Percentiles rank a stretch among this genome's conserved stretches.
These are phyloP conservation scores for Dynastes grantii DNA, from an alignment of 2,888 invertebrate species.

Conservation along the genomic window DNA sequence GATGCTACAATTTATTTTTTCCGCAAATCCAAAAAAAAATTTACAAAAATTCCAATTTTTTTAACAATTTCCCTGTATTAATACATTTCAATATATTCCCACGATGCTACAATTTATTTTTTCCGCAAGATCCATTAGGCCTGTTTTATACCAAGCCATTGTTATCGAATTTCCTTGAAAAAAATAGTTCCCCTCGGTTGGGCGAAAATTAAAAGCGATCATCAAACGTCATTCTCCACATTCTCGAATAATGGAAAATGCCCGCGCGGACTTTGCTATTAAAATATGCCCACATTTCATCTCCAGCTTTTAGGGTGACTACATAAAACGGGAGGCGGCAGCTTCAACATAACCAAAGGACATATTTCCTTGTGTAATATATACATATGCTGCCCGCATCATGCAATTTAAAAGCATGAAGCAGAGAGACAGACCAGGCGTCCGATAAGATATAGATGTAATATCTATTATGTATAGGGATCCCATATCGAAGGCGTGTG, in stretches of 20 bases:
- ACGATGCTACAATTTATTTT: background rate
- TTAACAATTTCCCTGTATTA: no score
- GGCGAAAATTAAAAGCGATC: constrained; percentile 41
- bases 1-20: background rate
- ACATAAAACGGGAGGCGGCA: constrained; percentile 29
- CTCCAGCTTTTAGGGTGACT: constrained; percentile 36
- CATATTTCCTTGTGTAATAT: constrained; percentile 28
- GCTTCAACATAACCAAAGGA: constrained; percentile 16
- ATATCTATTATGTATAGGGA: constrained; percentile 37
- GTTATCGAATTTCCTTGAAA: constrained; percentile 34
- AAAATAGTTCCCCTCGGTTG: constrained; percentile 17
- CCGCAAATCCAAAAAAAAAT: background rate
- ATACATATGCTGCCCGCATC: constrained; percentile 43
- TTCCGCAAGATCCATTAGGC: background rate
- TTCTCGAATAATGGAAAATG: constrained; percentile 44
- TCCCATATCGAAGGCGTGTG: constrained; percentile 21
- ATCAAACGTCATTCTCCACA: constrained; percentile 21
- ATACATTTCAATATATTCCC: background rate
- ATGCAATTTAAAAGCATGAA: constrained; percentile 39
- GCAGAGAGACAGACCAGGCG: constrained; percentile 6
- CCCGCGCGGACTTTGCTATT: background rate
- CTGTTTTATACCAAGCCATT: constrained; percentile 26
- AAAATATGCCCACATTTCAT: constrained; percentile 45
- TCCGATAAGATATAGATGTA: constrained; percentile 36
- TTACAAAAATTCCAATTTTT: no score